Conservation (phyloP, 2,113 vertebrate genomes). For the Ammodytes dubius region DNA sequence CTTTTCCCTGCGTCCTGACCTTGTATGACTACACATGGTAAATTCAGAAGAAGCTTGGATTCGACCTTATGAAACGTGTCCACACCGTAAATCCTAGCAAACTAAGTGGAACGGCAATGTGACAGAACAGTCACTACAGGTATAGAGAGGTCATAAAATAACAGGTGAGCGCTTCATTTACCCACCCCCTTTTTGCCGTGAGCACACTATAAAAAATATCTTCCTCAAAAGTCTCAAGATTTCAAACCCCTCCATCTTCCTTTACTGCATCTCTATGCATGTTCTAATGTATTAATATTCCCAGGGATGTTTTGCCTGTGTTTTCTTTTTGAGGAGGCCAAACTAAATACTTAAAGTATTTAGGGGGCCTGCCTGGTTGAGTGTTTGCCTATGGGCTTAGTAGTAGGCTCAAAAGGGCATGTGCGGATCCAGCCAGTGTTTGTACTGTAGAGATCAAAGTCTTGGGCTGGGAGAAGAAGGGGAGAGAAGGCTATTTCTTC, state of each 20-base stretch:
- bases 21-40: neutral
- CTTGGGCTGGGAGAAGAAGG: constrained; percentile 28
- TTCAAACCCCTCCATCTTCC: constrained; percentile 41
- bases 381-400: constrained; percentile 69
- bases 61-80: neutral
- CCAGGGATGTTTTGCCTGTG: constrained; percentile 53
- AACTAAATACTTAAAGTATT: constrained; percentile 72
- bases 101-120: neutral
- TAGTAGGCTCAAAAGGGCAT: constrained; percentile 54
- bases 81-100: neutral
- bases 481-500: constrained; percentile 34
- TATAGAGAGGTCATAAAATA: neutral
- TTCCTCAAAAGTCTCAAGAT: constrained; percentile 22
- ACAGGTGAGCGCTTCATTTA: neutral
- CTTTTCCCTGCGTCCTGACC: neutral
- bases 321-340: constrained; percentile 58
- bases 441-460: constrained; percentile 63
- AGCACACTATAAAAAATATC: constrained; percentile 2
- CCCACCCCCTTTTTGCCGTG: neutral
- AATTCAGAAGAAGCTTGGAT: neutral
- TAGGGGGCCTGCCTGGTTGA: constrained; percentile 56
- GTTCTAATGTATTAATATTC: constrained; percentile 48
- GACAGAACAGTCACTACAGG: neutral
- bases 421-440: constrained; percentile 50
- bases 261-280: constrained; percentile 22